These are phyloP conservation scores for Cenopis cana DNA, from an alignment of 2,888 invertebrate species.

Conservation along the genomic window DNA sequence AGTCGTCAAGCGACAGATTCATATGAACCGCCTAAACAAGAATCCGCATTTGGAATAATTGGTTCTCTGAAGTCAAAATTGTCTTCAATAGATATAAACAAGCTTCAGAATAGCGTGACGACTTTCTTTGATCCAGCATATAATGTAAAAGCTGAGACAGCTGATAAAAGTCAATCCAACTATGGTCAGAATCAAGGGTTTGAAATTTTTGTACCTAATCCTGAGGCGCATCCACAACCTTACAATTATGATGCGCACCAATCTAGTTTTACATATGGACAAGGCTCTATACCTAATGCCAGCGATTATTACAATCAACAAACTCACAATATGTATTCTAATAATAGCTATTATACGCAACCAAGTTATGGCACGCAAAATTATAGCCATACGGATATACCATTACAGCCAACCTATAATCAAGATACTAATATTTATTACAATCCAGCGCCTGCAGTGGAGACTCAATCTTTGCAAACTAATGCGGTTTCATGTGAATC, in stretches of 20 bases:
- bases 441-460: not conserved
- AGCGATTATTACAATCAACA: slow-evolving; percentile 36
- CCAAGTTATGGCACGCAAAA: slow-evolving; percentile 27
- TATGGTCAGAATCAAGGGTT: slow-evolving; percentile 53
- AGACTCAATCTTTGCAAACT: not conserved
- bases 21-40: slow-evolving; percentile 61
- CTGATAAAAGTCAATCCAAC: slow-evolving; percentile 45
- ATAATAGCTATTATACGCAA: slow-evolving; percentile 32
- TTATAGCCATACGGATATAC: slow-evolving; percentile 13
- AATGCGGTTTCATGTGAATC: not conserved
- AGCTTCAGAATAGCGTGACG: slow-evolving; percentile 77
- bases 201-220: slow-evolving; percentile 63
- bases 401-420: slow-evolving; percentile 5
- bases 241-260: slow-evolving; percentile 51
- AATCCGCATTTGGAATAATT: slow-evolving; percentile 72
- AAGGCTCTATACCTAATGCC: slow-evolving; percentile 29
- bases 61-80: slow-evolving; percentile 80
- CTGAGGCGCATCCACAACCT: slow-evolving; percentile 49
- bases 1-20: slow-evolving; percentile 65
- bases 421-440: not conserved
- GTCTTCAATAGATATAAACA: slow-evolving; percentile 76
- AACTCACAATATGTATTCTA: slow-evolving; percentile 36
- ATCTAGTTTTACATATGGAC: slow-evolving; percentile 40
- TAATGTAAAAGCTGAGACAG: slow-evolving; percentile 59
- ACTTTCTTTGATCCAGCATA: slow-evolving; percentile 80